Percentiles rank a stretch among this genome's conserved stretches.
Evolutionary conservation across 1,140 invertebrate species (phyloP).

Genomic region (Drosophila persimilis): DNA sequence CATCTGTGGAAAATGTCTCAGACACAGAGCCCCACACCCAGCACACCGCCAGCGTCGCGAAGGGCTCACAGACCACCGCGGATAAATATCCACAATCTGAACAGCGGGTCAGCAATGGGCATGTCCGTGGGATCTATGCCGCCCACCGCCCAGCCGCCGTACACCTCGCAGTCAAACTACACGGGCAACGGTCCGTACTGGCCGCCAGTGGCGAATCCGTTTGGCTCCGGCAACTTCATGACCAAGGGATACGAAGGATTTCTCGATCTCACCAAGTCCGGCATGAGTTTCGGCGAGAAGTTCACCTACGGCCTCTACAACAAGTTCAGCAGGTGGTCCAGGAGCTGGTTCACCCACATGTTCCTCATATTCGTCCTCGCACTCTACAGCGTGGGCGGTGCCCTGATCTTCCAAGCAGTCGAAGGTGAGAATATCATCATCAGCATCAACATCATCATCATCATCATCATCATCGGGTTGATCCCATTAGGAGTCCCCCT

Average conservation of each 20-base stretch:
- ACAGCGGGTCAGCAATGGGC: slow-evolving; percentile 39
- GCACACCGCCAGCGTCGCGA: slow-evolving; percentile 61
- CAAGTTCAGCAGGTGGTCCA: slow-evolving; percentile 90
- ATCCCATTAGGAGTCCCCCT: no score
- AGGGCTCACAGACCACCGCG: slow-evolving; percentile 66
- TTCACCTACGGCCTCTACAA: slow-evolving; percentile 91
- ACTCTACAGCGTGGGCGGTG: slow-evolving; percentile 91
- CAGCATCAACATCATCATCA: no score
- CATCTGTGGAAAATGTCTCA: slow-evolving; percentile 40
- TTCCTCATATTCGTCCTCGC: slow-evolving; percentile 91
- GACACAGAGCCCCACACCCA: slow-evolving; percentile 39
- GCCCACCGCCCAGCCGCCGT: slow-evolving; percentile 63
- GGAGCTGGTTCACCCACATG: slow-evolving; percentile 94
- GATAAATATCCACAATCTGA: slow-evolving; percentile 66
- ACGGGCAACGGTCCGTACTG: slow-evolving; percentile 73
- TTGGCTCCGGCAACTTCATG: slow-evolving; percentile 89
- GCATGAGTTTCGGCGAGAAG: slow-evolving; percentile 92
- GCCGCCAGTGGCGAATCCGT: slow-evolving; percentile 84
- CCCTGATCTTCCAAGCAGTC: slow-evolving; percentile 88
- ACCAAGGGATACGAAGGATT: slow-evolving; percentile 90
- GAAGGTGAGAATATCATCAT: slow-evolving; percentile 86
- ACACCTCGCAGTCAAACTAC: slow-evolving; percentile 64
- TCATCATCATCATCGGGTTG: no score
- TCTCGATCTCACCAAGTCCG: slow-evolving; percentile 91
- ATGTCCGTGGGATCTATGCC: slow-evolving; percentile 54